Percentiles rank a stretch among this genome's conserved stretches.
phyloP scores from a whole-genome alignment of 2,888 invertebrate genomes.

The Busseola fusca region DNA sequence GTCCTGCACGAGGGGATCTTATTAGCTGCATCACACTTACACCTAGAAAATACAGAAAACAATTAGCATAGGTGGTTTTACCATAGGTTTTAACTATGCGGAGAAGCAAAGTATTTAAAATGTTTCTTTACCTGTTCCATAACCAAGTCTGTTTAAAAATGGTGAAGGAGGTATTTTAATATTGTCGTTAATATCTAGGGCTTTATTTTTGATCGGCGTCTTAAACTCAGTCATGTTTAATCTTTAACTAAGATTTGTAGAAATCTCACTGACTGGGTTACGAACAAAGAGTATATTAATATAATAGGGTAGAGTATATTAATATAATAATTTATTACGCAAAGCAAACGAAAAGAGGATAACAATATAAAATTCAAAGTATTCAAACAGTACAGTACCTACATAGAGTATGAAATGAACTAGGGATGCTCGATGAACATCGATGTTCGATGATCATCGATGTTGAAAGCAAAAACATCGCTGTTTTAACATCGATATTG shows the following conservation, averaged over 20 bases:
- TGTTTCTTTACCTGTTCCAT: slow-evolving; percentile 91
- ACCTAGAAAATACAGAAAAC: slow-evolving; percentile 82
- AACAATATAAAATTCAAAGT: too few relatives aligned
- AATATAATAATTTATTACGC: too few relatives aligned
- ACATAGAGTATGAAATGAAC: too few relatives aligned
- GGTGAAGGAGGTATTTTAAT: slow-evolving; percentile 92
- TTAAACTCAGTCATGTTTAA: slow-evolving; percentile 76
- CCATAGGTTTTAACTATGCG: neutral
- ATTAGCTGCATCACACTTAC: slow-evolving; percentile 93
- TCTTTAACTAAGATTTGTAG: neutral
- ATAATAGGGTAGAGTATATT: too few relatives aligned
- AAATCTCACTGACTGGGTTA: too few relatives aligned
- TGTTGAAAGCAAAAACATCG: too few relatives aligned
- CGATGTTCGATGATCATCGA: too few relatives aligned
- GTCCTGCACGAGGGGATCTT: slow-evolving; percentile 91
- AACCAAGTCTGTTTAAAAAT: slow-evolving; percentile 92
- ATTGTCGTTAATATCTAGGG: slow-evolving; percentile 69
- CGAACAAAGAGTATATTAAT: too few relatives aligned
- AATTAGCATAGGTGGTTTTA: neutral
- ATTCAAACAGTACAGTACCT: too few relatives aligned
- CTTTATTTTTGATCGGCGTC: slow-evolving; percentile 81
- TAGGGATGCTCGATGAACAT: too few relatives aligned
- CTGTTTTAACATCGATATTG: too few relatives aligned
- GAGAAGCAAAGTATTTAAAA: neutral
- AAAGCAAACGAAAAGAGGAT: too few relatives aligned